A percentile compares a stretch with the other conserved stretches of the same genome.
Conservation (phyloP, 2,888 invertebrate genomes). For the Acleris literana region DNA sequence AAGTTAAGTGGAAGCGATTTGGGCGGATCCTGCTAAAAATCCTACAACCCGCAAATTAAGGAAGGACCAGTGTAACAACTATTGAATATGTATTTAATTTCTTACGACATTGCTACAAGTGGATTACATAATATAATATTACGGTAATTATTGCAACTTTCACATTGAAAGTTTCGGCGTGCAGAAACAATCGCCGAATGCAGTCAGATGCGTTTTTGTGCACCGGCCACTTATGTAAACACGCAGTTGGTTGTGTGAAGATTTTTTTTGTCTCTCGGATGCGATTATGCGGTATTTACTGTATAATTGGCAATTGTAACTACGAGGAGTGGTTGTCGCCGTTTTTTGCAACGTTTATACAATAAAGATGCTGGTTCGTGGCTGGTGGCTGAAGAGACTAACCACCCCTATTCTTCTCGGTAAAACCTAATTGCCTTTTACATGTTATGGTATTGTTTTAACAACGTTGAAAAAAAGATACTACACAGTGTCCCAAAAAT, state of each 20-base stretch:
- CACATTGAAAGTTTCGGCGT: slow-evolving; percentile 54
- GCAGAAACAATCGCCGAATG: slow-evolving; percentile 24
- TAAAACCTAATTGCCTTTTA: too few species aligned
- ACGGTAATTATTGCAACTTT: slow-evolving; percentile 58
- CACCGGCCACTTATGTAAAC: slow-evolving; percentile 18
- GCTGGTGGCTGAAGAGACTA: too few species aligned
- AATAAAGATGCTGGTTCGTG: too few species aligned
- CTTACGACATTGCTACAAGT: slow-evolving; percentile 23
- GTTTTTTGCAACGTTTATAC: too few species aligned
- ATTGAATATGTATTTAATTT: slow-evolving; percentile 18
- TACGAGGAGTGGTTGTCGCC: too few species aligned
- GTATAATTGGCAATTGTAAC: background rate
- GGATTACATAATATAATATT: slow-evolving; percentile 44
- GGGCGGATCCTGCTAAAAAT: too few species aligned
- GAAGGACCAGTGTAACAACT: slow-evolving; percentile 16
- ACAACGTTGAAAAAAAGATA: too few species aligned
- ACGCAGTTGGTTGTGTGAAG: background rate
- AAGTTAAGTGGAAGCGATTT: too few species aligned
- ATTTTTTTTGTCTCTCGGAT: background rate
- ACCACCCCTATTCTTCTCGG: too few species aligned
- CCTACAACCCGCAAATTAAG: background rate
- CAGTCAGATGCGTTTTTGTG: slow-evolving; percentile 17
- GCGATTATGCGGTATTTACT: background rate
- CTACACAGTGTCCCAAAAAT: too few species aligned
- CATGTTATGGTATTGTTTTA: too few species aligned